Percentiles rank a stretch among this genome's conserved stretches.
Conservation (phyloP, 2,888 invertebrate genomes). For the Troilus luridus region DNA sequence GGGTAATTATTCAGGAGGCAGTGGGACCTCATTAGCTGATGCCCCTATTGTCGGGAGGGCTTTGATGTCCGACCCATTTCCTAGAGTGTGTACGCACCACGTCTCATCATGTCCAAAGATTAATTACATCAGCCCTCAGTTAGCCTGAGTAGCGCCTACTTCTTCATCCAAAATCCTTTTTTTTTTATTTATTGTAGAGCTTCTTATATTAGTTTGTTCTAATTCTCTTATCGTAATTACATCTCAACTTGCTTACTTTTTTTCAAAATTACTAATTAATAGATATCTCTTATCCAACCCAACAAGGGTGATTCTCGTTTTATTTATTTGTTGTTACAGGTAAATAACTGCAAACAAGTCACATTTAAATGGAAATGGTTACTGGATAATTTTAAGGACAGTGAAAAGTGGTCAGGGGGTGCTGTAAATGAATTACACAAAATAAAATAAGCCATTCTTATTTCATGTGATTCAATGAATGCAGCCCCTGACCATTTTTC, state of each 20-base stretch:
- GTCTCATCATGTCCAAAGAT: constrained; percentile 39
- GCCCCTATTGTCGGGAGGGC: constrained; percentile 36
- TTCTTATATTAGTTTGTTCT: not conserved
- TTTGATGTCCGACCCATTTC: constrained; percentile 43
- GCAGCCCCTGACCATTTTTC: no score
- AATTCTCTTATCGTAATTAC: not conserved
- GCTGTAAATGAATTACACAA: no score
- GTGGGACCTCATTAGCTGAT: constrained; percentile 49
- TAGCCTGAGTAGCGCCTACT: not conserved
- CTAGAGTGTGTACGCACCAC: constrained; percentile 42
- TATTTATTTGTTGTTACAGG: no score
- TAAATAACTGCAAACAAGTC: no score
- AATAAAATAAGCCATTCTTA: no score
- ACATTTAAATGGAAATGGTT: no score
- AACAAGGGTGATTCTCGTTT: no score
- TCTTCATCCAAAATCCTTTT: not conserved
- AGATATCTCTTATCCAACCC: not conserved
- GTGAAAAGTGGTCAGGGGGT: no score
- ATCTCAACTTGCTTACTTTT: not conserved
- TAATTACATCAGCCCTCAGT: constrained; percentile 21
- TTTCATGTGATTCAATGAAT: no score
- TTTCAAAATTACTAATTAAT: not conserved
- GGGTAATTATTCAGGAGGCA: constrained; percentile 21
- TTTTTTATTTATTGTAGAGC: not conserved
- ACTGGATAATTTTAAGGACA: no score